Evolutionary conservation across 2,113 vertebrate genomes (phyloP), one percentile per base, ranked within the genome.

Genomic region (Cyanoderma ruficeps): DNA sequence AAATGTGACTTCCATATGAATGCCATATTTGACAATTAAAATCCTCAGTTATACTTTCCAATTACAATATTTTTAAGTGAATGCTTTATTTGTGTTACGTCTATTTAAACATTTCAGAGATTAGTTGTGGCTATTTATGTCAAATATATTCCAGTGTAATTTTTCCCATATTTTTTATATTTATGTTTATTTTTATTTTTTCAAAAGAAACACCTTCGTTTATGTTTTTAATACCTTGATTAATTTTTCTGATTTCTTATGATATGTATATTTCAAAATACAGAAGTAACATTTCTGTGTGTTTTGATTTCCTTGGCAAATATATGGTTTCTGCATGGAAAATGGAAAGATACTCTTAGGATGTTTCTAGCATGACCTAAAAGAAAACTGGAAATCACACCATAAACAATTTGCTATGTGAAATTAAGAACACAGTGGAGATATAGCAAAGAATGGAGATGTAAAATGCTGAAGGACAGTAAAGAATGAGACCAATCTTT

Each of bases 1-100:
- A 81, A 70, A 6, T 21, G 15, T 33, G 19, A 41, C 37, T 64
- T 64, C 6, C 9, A 15, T 50, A 63, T n/a, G n/a, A 69, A 76
- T 75, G 23, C 71, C 15, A 8, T 86, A 52, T 65, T 68, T 79
- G 19, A 30, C 15, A 83, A 59, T 70, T 94, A 92, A 91, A 93
- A 89, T 94, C 31, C 20, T 63, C 90, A 53, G 42, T 96, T 83
- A 87, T 82, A 50, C 19, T 80, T 97, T 76, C 55, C 35, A 90
- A 52, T 87, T 83, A 78, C 78, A 95, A 78, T 81, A 67, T 69
- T 83, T 70, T 77, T 92, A 92, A 87, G 63, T 68, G n/a, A 97
- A 94, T 93, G 31, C 13, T 91, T 97, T 93, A 60, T 87, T 97
- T 94, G n/a, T 56, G 46, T 63, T 88, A 90, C 55, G 46, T 76